Conservation (phyloP, 2,888 invertebrate genomes). For the Meliscaeva auricollis region DNA sequence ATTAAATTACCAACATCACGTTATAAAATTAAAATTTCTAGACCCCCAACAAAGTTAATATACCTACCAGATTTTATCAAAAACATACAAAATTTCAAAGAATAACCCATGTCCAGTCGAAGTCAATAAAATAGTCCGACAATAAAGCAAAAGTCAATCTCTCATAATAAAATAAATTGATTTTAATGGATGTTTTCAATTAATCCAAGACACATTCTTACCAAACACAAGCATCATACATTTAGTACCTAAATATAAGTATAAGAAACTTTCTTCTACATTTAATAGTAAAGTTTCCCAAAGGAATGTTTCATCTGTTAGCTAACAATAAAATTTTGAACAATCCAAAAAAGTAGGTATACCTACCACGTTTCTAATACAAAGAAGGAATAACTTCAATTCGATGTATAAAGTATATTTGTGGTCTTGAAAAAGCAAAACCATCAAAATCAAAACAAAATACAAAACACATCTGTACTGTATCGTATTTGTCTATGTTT, state of each 20-base stretch:
- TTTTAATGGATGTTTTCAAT: constrained; percentile 30
- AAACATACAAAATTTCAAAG: no score
- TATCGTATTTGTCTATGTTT: background rate
- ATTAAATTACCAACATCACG: no score
- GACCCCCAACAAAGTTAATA: no score
- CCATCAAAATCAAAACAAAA: constrained; percentile 23
- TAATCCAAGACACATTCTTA: background rate
- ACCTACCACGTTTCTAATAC: background rate
- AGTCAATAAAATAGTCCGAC: background rate
- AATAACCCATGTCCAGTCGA: background rate
- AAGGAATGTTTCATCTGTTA: background rate
- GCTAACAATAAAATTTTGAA: background rate
- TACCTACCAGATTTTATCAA: no score
- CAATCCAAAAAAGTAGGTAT: constrained; percentile 6
- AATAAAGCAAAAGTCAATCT: background rate
- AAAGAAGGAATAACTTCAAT: background rate
- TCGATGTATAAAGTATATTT: background rate
- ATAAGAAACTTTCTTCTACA: background rate
- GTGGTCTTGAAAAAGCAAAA: constrained; percentile 1
- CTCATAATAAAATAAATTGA: constrained; percentile 1
- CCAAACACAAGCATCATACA: background rate
- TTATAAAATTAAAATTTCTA: no score
- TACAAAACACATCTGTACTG: background rate
- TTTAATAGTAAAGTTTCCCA: constrained; percentile 33
- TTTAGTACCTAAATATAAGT: no score